Evolutionary conservation across 2,888 invertebrate genomes (phyloP), one percentile per base, ranked within the genome.

Genomic region (Gryllus longicercus): DNA sequence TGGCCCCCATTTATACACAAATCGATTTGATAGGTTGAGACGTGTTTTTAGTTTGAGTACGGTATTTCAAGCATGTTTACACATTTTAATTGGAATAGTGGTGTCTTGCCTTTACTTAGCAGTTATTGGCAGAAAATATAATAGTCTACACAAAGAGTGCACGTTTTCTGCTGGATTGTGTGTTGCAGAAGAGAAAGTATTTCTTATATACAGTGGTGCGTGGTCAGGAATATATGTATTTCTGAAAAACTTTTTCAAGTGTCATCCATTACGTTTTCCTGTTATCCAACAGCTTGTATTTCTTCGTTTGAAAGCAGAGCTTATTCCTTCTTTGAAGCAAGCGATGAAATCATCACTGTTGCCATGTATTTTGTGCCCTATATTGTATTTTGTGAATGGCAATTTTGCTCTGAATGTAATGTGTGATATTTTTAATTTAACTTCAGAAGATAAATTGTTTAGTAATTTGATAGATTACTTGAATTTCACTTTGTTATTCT

Each of bases 221-320:
- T 92, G 92, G 89, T 91, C 91, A 83, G 94, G 94, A 51, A 85
- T 90, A 23, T 90, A 90, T 83, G 90, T 90, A 84, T 93, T 92
- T 83, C 82, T 90, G 2, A 91, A 89, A 84, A 88, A 89, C 14
- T 91, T 91, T 83, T 87, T 91, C 74, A 88, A 90, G 78, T 89
- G 90, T 14, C 89, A 90, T 82, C 88, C 89, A 82, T 87, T 94
- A 0, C 87, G 90, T 50, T 95, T 94, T 85, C 91, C 93, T 12
- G 90, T 93, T n/a, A 89, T 93, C 21, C 92, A 93, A 82, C 92
- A 92, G 86, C 90, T 90, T 76, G 94, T 93, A 85, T 89, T 93
- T 83, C 88, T 91, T 8, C 91, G 92, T 84, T 89, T 94, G 23
- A 92, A 92, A 84, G 87, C 90, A 50, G 88, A 90, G 1, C 85